phyloP scores from a whole-genome alignment of 2,888 invertebrate species.

The Phortica okadai region DNA sequence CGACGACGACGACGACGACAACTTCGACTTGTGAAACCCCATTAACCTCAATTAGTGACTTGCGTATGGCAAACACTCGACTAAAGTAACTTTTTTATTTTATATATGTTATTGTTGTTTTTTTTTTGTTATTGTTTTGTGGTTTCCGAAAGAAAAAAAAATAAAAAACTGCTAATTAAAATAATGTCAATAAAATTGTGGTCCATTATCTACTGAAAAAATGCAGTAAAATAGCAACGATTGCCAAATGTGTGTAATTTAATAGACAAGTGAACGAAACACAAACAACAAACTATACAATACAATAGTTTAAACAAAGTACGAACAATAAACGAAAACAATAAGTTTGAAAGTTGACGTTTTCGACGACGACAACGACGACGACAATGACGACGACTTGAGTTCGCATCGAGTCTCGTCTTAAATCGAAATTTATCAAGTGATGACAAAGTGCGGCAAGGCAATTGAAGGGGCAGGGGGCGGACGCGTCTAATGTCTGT shows the following conservation, averaged over 20 bases:
- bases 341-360: slow-evolving; percentile 60
- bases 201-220: slow-evolving; percentile 66
- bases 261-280: slow-evolving; percentile 58
- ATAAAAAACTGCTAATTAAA: slow-evolving; percentile 65
- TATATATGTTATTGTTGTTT: neutral
- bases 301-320: slow-evolving; percentile 59
- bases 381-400: slow-evolving; percentile 22
- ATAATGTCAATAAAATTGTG: slow-evolving; percentile 72
- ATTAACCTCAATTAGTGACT: slow-evolving; percentile 72
- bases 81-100: neutral
- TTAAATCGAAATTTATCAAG: too few species aligned
- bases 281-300: slow-evolving; percentile 31
- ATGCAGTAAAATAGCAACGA: slow-evolving; percentile 43
- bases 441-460: too few species aligned
- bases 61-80: slow-evolving; percentile 27
- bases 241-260: slow-evolving; percentile 65
- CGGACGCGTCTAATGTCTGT: neutral
- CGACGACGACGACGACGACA: neutral
- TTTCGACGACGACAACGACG: too few species aligned
- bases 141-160: slow-evolving; percentile 6
- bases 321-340: slow-evolving; percentile 56
- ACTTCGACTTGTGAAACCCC: slow-evolving; percentile 54
- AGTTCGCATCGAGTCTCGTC: neutral
- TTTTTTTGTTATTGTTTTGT: slow-evolving; percentile 9
- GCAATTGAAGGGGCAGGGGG: too few species aligned